These are phyloP conservation scores for Hirtodrosophila alboralis DNA, from an alignment of 2,888 invertebrate species.

Conservation along the genomic window DNA sequence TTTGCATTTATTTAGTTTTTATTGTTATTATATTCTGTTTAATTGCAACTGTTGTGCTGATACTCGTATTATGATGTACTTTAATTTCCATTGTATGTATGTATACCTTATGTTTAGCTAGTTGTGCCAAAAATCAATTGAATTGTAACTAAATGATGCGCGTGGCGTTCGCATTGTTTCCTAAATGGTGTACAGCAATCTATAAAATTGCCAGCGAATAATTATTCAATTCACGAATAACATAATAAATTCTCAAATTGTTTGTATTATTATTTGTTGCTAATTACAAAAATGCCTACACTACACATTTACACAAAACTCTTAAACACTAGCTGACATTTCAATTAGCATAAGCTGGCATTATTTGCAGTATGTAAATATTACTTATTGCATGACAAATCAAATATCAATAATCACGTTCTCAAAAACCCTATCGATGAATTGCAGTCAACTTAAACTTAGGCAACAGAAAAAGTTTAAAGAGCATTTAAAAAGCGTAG, in stretches of 20 bases:
- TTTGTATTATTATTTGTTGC: slow-evolving; percentile 37
- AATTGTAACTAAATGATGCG: slow-evolving; percentile 59
- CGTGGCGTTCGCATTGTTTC: slow-evolving; percentile 28
- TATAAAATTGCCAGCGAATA: slow-evolving; percentile 12
- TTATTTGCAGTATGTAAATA: slow-evolving; percentile 36
- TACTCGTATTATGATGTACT: slow-evolving; percentile 15
- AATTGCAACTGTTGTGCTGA: slow-evolving; percentile 24
- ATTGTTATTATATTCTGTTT: slow-evolving; percentile 23
- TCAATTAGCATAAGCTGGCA: slow-evolving; percentile 69
- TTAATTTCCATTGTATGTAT: slow-evolving; percentile 13
- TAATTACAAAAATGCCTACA: slow-evolving; percentile 79
- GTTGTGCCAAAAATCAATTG: slow-evolving; percentile 68
- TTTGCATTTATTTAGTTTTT: slow-evolving; percentile 9
- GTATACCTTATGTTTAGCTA: slow-evolving; percentile 59
- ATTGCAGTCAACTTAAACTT: slow-evolving; percentile 73
- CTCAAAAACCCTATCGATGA: slow-evolving; percentile 39
- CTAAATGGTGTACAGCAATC: slow-evolving; percentile 16
- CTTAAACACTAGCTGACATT: slow-evolving; percentile 69
- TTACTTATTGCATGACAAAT: slow-evolving; percentile 49
- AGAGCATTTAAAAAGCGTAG: slow-evolving; percentile 54
- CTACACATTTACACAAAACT: slow-evolving; percentile 68
- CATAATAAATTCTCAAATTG: slow-evolving; percentile 74
- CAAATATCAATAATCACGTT: slow-evolving; percentile 65
- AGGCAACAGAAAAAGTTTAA: slow-evolving; percentile 67
- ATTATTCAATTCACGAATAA: slow-evolving; percentile 28